These are phyloP conservation scores for Tursiops truncatus DNA, from an alignment of 2,113 vertebrate genomes.

Conservation along the genomic window DNA sequence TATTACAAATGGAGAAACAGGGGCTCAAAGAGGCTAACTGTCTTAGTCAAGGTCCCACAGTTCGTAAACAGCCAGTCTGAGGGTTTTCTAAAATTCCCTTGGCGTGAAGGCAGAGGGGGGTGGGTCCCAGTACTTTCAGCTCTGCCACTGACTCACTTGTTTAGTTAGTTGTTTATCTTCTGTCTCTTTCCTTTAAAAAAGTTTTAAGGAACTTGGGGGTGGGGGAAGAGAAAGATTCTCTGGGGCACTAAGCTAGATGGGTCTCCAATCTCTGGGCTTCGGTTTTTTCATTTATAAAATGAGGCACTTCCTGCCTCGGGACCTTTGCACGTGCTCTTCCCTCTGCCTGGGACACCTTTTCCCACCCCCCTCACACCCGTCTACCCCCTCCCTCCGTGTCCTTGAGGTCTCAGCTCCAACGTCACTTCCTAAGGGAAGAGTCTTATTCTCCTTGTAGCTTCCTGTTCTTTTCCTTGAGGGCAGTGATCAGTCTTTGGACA, in stretches of 20 bases:
- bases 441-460: background rate
- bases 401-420: background rate
- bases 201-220: background rate
- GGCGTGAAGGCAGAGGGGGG: background rate
- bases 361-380: background rate
- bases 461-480: too few relatives aligned
- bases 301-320: background rate
- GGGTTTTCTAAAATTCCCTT: background rate
- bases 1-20: background rate
- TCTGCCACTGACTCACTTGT: background rate
- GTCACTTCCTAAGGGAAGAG: background rate
- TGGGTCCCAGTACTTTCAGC: background rate
- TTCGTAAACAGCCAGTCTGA: background rate
- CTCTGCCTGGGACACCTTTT: background rate
- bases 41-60: background rate
- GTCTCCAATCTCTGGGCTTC: background rate
- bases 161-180: background rate
- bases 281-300: background rate
- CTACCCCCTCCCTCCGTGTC: background rate
- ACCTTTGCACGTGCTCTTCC: background rate
- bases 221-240: background rate
- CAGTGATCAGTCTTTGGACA: background rate
- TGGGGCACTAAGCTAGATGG: background rate
- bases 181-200: background rate
- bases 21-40: background rate